Evolutionary conservation across 37 sponge, comb jelly and placozoan species (phyloP), one percentile per base, ranked within the genome.

Genomic region (Chondrosia reniformis): DNA sequence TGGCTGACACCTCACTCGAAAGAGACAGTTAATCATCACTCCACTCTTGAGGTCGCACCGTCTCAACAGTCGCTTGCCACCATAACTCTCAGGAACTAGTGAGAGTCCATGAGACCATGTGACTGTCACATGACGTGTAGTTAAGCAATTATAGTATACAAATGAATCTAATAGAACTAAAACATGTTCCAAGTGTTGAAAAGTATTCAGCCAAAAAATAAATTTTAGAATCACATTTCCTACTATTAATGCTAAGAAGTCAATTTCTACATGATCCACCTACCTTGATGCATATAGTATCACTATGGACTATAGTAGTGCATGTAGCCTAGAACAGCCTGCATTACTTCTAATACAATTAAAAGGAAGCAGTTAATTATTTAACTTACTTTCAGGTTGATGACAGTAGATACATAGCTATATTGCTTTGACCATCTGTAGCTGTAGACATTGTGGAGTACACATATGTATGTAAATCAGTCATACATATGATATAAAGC

Each of bases 401-500:
- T 95, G 93, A 43, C 85, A 87, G 67, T 44, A 85, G 89, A 65
- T 84, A 93, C n/a, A 99, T 57, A 32, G 89, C 67, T 5, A 99
- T 45, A 73, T 99, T 99, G 25, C 86, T 63, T 33, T 94, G 88
- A 8, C 89, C 83, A 74, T 98, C 99, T 44, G 99, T 87, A 7
- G 89, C 99, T 93, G 55, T 34, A 78, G 27, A 21, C 25, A 42
- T 22, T 55, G 40, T 2, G 17, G 9, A 22, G 36, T 9, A 31
- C 15, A 66, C 67, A 66, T 49, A n/a, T n/a, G n/a, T n/a, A n/a
- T n/a, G n/a, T n/a, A n/a, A n/a, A n/a, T n/a, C n/a, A n/a, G n/a
- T n/a, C n/a, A n/a, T n/a, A n/a, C n/a, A n/a, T n/a, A n/a, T n/a
- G 12, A 49, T 49, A 17, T 19, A 49, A 19, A 49, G 15, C 54